Base-by-base conservation (phyloP, 35 echinoderm and acorn worm species). In the Amphiura filiformis region DNA sequence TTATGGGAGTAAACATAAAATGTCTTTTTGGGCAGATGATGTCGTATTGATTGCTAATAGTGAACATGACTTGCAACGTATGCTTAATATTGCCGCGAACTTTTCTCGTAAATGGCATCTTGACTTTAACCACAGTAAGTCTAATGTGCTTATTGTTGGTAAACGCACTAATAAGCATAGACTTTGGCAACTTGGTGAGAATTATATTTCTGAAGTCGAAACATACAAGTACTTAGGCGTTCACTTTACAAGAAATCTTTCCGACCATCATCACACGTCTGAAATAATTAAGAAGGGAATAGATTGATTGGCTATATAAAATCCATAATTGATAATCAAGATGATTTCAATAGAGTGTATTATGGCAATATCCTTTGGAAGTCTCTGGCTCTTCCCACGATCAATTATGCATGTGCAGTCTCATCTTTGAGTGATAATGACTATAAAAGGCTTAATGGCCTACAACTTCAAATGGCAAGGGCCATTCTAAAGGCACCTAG, bases 11-110 rank as follows among this genome's bases (percentile, higher is more conserved):
- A 13, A 28, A 77, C 26, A 28, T 77, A 35, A 77, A 35, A 31
- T 28, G 75, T 31, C 75, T 77, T 77, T 77, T 35, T 77, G 75
- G 75, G 75, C 28, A 13, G 75, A 77, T 35, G 75, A 77, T 77
- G 34, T 77, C 28, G 44, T 52, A 7, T 20, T 52, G 44, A 52
- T 52, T 52, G 44, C 44, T 11, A 20, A 52, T 52, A 52, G 20
- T 52, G 44, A 52, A 52, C 20, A 11, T 52, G 44, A 52, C 20
- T 52, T 52, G 44, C 44, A 52, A 20, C 44, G 44, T 20, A 52
- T 52, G 44, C 20, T 52, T 7, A 20, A 52, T 20, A 52, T 52
- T 20, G 44, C 44, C 20, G 44, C 44, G 20, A 52, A 52, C 20
- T 52, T 52, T 52, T 52, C 44, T 20, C 7, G 20, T 11, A 52